Evolutionary conservation across 2,888 invertebrate genomes (phyloP).

Genomic region (Rhagophthalmus giganteus): DNA sequence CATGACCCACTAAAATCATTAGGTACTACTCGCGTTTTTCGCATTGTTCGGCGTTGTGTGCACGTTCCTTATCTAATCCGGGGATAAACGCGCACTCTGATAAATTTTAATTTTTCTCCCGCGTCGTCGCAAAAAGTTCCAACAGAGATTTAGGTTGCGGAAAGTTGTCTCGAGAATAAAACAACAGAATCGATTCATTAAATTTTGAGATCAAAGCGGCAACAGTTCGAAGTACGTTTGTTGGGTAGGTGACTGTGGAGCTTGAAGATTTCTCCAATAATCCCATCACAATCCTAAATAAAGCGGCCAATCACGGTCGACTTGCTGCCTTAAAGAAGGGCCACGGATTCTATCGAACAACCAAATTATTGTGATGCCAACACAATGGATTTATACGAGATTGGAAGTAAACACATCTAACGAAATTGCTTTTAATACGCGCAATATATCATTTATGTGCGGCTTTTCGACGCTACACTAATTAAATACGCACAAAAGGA

Average conservation of each 20-base stretch:
- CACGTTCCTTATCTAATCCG: neutral
- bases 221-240: conserved; percentile 12
- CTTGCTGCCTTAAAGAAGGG: conserved; percentile 18
- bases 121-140: neutral
- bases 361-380: conserved; percentile 24
- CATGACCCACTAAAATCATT: conserved; percentile 6
- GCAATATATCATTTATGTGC: conserved; percentile 1
- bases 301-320: conserved; percentile 24
- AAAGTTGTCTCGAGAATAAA: neutral
- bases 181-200: conserved; percentile 20
- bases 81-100: conserved; percentile 4
- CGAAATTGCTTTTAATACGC: conserved; percentile 13
- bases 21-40: conserved; percentile 1
- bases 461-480: neutral
- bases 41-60: neutral
- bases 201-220: conserved; percentile 16
- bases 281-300: conserved; percentile 19
- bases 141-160: neutral
- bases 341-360: conserved; percentile 17
- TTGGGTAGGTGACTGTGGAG: conserved; percentile 11
- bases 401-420: conserved; percentile 17
- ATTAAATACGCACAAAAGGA: neutral
- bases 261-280: conserved; percentile 23
- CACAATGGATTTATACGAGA: conserved; percentile 19
- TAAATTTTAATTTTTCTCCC: conserved; percentile 10